Conservation (phyloP, 2,888 invertebrate species). For the Malacosoma neustria region DNA sequence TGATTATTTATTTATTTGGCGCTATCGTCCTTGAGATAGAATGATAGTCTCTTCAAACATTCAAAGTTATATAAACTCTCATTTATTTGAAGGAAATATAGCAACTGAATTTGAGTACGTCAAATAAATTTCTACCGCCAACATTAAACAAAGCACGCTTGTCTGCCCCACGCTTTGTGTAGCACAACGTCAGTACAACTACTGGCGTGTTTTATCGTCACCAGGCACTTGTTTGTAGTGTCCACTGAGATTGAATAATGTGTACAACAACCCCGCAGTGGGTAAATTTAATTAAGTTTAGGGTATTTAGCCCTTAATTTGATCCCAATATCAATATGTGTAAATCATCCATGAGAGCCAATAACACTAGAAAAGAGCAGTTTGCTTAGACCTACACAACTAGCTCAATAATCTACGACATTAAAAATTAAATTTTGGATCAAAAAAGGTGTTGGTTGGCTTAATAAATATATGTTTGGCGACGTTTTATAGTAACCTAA, state of each 20-base stretch:
- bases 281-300: slow-evolving; percentile 25
- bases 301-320: slow-evolving; percentile 10
- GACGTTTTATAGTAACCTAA: no score
- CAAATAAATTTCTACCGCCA: background rate
- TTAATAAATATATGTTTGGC: no score
- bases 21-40: no score
- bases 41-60: no score
- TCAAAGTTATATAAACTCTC: no score
- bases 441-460: slow-evolving; percentile 8
- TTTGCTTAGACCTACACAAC: background rate
- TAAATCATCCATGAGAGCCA: background rate
- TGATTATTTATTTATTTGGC: no score
- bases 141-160: background rate
- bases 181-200: slow-evolving; percentile 18
- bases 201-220: slow-evolving; percentile 29
- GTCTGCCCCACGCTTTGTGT: slow-evolving; percentile 7
- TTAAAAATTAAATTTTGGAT: slow-evolving; percentile 14
- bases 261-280: slow-evolving; percentile 19
- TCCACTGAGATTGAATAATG: slow-evolving; percentile 34
- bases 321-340: background rate
- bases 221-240: slow-evolving; percentile 33
- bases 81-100: no score
- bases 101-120: no score
- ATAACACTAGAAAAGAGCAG: background rate
- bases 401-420: slow-evolving; percentile 6